Evolutionary conservation across 2,797 vertebrate genomes (phyloP), one percentile per base, ranked within the genome.

Genomic region (Myotis pilosus): DNA sequence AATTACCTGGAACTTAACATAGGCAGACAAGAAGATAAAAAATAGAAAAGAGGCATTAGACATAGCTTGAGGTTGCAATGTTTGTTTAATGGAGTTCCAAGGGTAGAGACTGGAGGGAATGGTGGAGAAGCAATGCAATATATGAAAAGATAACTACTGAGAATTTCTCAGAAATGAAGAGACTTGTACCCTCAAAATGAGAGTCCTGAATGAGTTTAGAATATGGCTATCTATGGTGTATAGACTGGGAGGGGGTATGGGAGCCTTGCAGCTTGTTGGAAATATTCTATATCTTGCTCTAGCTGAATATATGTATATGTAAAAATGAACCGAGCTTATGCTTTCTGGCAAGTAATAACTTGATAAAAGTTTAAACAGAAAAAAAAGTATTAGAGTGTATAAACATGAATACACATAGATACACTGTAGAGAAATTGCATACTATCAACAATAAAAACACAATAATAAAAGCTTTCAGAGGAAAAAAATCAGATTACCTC

Each of bases 401-500:
- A 89, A 87, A 86, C 38, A 88, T 33, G n/a, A 88, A 89, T 92
- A 38, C 69, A 91, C 30, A 72, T 62, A 95, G 79, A 83, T 25
- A 84, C 33, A 93, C 1, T 41, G 4, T 13, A 68, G 23, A 80
- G 68, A 90, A 81, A 94, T 0, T 38, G 16, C 6, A 82, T 7
- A 38, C 5, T 28, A 33, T 80, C 22, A 72, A 79, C 60, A 86
- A 92, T 3, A 75, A 88, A 94, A 96, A 91, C 23, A 80, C 30
- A 89, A 60, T 38, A 41, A 62, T 55, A 78, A 69, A 91, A 9
- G 8, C 49, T 92, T 74, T 38, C 69, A 93, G 49, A 96, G 76
- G 30, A 19, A 90, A 79, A 87, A 88, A 90, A 10, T 38, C 1
- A 93, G 41, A 80, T 75, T 74, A 85, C 51, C 66, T 97, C 95